Base-by-base conservation (phyloP, 2,797 vertebrate species). In the Halcyon badia region DNA sequence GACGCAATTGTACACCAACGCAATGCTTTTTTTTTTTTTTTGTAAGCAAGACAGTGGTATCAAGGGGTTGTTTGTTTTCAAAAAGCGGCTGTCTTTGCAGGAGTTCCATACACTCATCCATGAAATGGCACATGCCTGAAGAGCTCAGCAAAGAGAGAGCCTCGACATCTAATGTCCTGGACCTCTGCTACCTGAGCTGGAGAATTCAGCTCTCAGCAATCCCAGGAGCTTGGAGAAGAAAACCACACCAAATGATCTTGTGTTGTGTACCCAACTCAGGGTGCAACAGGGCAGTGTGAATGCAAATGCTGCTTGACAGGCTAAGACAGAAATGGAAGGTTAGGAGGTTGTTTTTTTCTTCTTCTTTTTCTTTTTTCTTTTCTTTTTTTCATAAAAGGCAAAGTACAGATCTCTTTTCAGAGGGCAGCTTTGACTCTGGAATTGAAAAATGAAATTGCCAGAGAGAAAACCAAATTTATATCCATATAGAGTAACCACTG, bases 111-210 rank as follows among this genome's bases (percentile, higher is more conserved):
- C 4, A 2, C 46, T 62, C 35, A 31, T 26, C 49, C 26, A 13
- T 11, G 6, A 72, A 60, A 78, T 1, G 9, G 71, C 35, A 69
- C 22, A 3, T 2, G 54, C 10, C 52, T 52, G 21, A 60, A 52
- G 26, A 56, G 39, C 48, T 70, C 86, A 70, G 60, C n/a, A 68
- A 39, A 73, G 49, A 69, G 20, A 15, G 3, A 66, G 16, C 21
- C 41, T 83, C 0, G 0, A 9, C 30, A 39, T 7, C 33, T 20
- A 72, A 41, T 2, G 2, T 33, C 16, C 56, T 28, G 28, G 48
- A 56, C n/a, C 15, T 82, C 71, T 61, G 52, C n/a, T 76, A 26
- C 35, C 41, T 51, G 44, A 71, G 78, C 28, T 71, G 54, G 57
- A 56, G 51, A 41, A 46, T 60, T 70, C 2, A 11, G 31, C 16